Conservation (phyloP, 2,797 vertebrate genomes). For the Rhabdophis nuchalis region DNA sequence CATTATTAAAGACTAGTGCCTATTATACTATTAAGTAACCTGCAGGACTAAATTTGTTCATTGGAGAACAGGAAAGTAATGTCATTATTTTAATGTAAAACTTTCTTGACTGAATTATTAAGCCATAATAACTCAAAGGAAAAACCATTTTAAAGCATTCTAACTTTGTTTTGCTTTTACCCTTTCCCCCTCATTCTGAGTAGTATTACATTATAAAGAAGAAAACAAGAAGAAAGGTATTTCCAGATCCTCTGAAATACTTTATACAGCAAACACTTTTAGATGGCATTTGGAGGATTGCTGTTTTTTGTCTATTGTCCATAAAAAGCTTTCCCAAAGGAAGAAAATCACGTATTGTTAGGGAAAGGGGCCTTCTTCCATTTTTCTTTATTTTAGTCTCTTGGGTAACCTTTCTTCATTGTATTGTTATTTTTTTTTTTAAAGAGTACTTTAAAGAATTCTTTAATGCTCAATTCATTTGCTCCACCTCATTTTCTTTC, state of each 20-base stretch:
- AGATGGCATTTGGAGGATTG: conserved; percentile 28
- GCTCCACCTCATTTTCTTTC: conserved; percentile 13
- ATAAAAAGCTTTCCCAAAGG: conserved; percentile 17
- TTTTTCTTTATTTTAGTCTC: conserved; percentile 40
- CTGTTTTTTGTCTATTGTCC: conserved; percentile 33
- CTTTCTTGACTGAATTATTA: conserved; percentile 3
- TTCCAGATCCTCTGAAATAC: conserved; percentile 22
- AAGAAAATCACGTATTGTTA: conserved; percentile 28
- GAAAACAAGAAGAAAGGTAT: conserved; percentile 8
- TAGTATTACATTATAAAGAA: conserved; percentile 38
- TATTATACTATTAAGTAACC: neutral
- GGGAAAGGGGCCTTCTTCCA: conserved; percentile 4
- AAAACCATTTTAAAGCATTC: conserved; percentile 31
- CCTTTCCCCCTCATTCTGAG: neutral
- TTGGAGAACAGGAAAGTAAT: neutral
- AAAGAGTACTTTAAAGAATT: conserved; percentile 7
- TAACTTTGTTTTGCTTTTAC: conserved; percentile 38
- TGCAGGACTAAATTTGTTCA: conserved; percentile 13
- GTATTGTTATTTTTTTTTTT: rapidly evolving
- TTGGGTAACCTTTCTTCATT: conserved; percentile 20
- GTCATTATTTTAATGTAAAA: conserved; percentile 26
- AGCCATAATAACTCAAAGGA: neutral
- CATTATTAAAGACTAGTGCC: neutral
- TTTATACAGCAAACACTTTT: conserved; percentile 29
- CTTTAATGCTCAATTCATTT: conserved; percentile 28